Evolutionary conservation across 2,797 vertebrate species (phyloP).

Genomic region (Dendrocincla fuliginosa): DNA sequence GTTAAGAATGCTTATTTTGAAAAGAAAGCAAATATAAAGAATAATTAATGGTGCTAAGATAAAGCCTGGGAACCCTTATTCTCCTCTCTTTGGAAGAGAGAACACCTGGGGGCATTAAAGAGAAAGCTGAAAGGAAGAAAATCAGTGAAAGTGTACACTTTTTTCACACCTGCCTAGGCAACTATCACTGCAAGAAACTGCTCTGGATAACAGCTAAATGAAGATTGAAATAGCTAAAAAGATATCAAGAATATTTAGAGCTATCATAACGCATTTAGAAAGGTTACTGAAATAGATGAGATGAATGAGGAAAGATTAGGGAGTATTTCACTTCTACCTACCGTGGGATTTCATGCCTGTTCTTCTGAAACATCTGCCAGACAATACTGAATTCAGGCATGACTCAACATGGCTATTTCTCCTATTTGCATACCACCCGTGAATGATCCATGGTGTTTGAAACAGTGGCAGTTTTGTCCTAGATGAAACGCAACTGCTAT

Average conservation of each 20-base stretch:
- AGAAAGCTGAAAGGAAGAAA: slow-evolving; percentile 6
- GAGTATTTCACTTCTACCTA: not conserved
- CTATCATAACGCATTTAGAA: not conserved
- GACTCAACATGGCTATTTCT: not conserved
- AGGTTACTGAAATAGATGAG: not conserved
- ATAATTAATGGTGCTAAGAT: not conserved
- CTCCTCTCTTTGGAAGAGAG: not conserved
- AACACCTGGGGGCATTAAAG: not conserved
- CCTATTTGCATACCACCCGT: not conserved
- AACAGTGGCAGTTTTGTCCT: not conserved
- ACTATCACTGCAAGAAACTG: not conserved
- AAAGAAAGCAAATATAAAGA: slow-evolving; percentile 12
- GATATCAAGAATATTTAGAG: not conserved
- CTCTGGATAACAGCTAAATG: not conserved
- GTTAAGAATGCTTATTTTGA: not conserved
- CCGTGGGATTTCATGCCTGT: not conserved
- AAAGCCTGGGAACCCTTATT: slow-evolving; percentile 12
- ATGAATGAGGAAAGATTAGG: not conserved
- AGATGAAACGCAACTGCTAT: not conserved
- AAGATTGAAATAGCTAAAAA: not conserved
- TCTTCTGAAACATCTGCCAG: not conserved
- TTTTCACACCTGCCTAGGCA: not conserved
- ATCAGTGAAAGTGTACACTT: not conserved
- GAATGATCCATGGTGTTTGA: not conserved
- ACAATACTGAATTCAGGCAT: not conserved